phyloP scores from a whole-genome alignment of 37 sponge, comb jelly and placozoan genomes.

The Lycopodina hypogea region DNA sequence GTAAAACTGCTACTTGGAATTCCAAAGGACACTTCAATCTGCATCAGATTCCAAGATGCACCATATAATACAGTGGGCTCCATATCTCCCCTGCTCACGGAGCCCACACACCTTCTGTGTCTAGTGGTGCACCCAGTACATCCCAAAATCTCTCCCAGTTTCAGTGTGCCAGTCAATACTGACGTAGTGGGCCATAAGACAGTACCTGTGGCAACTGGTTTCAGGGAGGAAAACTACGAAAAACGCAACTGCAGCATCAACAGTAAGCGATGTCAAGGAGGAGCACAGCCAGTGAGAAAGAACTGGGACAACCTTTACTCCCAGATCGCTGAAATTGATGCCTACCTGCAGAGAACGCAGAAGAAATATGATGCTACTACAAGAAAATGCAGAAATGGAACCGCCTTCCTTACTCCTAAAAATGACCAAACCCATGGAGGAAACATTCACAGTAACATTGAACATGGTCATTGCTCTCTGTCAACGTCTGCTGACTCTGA shows the following conservation, averaged over 20 bases:
- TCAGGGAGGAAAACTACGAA: not conserved
- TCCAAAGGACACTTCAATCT: not conserved
- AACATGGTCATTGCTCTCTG: not conserved
- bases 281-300: too few relatives aligned
- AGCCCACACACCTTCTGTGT: conserved; percentile 24
- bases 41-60: conserved; percentile 22
- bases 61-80: not conserved
- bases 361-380: conserved; percentile 7
- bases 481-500: not conserved
- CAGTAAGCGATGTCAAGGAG: not conserved
- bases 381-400: not conserved
- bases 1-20: conserved; percentile 28
- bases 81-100: conserved; percentile 5
- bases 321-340: conserved; percentile 27
- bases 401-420: not conserved
- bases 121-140: conserved; percentile 17
- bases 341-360: conserved; percentile 28
- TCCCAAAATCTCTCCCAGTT: not conserved
- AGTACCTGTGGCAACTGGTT: not conserved
- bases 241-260: conserved; percentile 11
- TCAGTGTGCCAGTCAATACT: not conserved
- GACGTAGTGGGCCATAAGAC: not conserved
- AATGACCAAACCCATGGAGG: not conserved
- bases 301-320: not conserved
- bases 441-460: not conserved